A percentile compares a stretch with the other conserved stretches of the same genome.
Evolutionary conservation across 2,797 vertebrate species (phyloP).

Genomic region (Amblyraja radiata): DNA sequence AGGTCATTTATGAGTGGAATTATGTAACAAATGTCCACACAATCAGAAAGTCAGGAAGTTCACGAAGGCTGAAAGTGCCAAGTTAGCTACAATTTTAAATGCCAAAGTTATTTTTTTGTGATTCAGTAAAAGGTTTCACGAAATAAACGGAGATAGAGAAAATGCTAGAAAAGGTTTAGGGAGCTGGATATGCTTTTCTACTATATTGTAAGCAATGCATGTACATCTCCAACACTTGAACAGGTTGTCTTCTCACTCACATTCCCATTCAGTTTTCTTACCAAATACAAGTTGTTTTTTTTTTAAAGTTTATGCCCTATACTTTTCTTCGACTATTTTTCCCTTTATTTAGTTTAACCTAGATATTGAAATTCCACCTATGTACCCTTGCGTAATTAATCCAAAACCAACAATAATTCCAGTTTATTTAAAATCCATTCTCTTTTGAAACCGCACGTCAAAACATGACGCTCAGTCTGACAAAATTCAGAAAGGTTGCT

Average conservation of each 20-base stretch:
- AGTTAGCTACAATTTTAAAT: background rate
- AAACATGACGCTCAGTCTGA: background rate
- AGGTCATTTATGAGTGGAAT: background rate
- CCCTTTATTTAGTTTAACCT: background rate
- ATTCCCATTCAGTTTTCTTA: background rate
- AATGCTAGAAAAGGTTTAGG: background rate
- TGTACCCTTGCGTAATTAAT: background rate
- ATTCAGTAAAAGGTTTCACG: background rate
- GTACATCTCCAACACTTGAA: background rate
- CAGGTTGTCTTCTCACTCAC: background rate
- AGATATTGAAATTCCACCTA: background rate
- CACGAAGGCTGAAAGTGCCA: background rate
- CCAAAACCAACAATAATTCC: background rate
- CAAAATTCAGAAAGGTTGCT: slow-evolving; percentile 14
- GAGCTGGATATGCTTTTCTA: background rate
- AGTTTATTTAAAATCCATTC: background rate
- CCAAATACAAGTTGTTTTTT: background rate
- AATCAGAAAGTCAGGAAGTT: background rate
- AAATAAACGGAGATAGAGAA: background rate
- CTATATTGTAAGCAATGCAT: background rate
- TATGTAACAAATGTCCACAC: background rate
- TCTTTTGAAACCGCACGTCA: background rate
- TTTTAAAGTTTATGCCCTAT: no score
- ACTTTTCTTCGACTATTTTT: background rate
- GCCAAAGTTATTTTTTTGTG: no score